Evolutionary conservation across 2,888 invertebrate species (phyloP).

Genomic region (Amorpha juglandis): DNA sequence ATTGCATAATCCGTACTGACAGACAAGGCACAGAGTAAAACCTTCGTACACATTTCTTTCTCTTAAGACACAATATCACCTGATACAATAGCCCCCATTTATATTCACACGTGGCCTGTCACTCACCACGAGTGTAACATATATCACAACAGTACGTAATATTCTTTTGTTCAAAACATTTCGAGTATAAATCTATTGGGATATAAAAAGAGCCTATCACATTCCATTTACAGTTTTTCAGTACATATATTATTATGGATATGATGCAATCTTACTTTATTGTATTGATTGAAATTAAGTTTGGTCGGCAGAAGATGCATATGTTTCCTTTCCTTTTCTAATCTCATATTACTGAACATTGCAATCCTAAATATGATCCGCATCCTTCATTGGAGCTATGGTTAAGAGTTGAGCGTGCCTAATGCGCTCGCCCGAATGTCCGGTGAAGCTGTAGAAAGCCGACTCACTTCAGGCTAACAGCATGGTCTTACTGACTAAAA

Average conservation of each 20-base stretch:
- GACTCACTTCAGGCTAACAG: too few species aligned
- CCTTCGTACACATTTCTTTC: background rate
- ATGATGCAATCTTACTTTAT: background rate
- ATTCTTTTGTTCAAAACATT: conserved; percentile 59
- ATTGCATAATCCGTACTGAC: too few species aligned
- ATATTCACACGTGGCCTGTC: conserved; percentile 35
- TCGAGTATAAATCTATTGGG: conserved; percentile 53
- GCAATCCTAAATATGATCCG: too few species aligned
- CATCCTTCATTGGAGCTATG: too few species aligned
- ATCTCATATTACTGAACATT: too few species aligned
- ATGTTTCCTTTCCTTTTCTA: too few species aligned
- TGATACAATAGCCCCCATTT: conserved; percentile 9
- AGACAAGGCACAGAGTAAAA: background rate
- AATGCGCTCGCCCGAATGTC: too few species aligned
- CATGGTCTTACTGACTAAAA: too few species aligned
- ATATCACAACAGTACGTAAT: conserved; percentile 53
- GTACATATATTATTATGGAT: background rate
- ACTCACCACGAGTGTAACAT: conserved; percentile 51
- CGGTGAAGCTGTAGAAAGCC: too few species aligned
- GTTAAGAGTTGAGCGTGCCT: too few species aligned
- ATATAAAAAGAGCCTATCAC: conserved; percentile 49
- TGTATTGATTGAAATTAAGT: background rate
- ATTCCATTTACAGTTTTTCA: conserved; percentile 47
- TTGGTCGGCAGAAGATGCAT: too few species aligned
- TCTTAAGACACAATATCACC: background rate